A percentile compares a stretch with the other conserved stretches of the same genome.
phyloP scores from a whole-genome alignment of 2,797 vertebrate genomes.

The Gouania willdenowi region DNA sequence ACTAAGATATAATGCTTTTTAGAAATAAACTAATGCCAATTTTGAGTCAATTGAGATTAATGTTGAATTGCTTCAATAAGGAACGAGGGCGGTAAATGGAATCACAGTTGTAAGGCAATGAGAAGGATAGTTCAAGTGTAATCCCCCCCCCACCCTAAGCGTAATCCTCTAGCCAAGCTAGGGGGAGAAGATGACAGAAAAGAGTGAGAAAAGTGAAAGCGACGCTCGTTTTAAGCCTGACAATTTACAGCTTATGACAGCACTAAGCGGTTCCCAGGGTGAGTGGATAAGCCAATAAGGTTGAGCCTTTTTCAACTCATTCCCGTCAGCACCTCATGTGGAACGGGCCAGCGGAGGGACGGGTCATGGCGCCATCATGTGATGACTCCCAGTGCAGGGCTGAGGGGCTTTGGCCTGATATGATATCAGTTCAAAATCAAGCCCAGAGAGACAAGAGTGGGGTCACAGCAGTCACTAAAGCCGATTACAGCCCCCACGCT shows the following conservation, averaged over 20 bases:
- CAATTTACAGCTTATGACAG: conserved; percentile 59
- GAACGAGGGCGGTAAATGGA: too few species aligned
- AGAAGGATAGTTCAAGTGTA: too few species aligned
- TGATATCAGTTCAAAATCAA: conserved; percentile 74
- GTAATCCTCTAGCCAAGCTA: not conserved
- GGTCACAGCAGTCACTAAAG: conserved; percentile 73
- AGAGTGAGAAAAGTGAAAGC: conserved; percentile 38
- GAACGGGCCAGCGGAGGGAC: conserved; percentile 40
- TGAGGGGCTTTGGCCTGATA: conserved; percentile 58
- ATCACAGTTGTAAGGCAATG: too few species aligned
- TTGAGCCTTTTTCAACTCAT: conserved; percentile 62
- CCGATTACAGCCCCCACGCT: conserved; percentile 64
- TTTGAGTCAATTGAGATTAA: too few species aligned
- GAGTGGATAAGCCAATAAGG: conserved; percentile 67
- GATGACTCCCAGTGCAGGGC: conserved; percentile 47
- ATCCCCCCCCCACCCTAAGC: too few species aligned
- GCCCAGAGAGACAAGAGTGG: conserved; percentile 48
- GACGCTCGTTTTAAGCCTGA: conserved; percentile 53
- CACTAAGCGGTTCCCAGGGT: conserved; percentile 70
- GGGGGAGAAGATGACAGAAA: conserved; percentile 21
- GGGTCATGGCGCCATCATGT: conserved; percentile 69
- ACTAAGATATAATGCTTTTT: too few species aligned
- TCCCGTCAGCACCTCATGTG: conserved; percentile 58
- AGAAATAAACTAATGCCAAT: too few species aligned
- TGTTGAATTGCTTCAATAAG: too few species aligned